Base-by-base conservation (phyloP, 2,797 vertebrate genomes). In the Myotis planiceps region DNA sequence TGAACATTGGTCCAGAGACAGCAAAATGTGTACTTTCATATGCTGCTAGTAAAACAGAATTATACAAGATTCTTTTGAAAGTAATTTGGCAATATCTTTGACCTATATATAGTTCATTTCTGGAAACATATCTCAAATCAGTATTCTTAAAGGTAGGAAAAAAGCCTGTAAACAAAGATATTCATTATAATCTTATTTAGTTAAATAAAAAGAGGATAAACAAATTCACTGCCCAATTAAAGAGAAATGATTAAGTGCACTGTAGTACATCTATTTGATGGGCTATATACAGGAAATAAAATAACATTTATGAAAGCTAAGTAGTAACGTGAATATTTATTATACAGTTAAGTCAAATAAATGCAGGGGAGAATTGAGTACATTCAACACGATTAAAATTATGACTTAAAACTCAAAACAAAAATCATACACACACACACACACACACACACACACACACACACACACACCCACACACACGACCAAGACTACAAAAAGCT, bases 261-360 rank as follows among this genome's bases (percentile, higher is more conserved):
- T 49, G 51, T 7, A 86, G 6, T n/a, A 29, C 13, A 37, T 23
- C 23, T 49, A 87, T 21, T n/a, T 34, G 25, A 58, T n/a, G 39
- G 15, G 45, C 14, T 37, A 34, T 63, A 66, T 2, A 87, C 2
- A 74, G 39, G 25, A 37, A 83, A 5, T 47, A 90, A 72, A 75
- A 68, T 27, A 51, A 29, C 51, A 91, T 16, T 94, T 74, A 53
- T 6, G 23, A 68, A 92, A 47, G 90, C n/a, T 68, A 47, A 69
- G 29, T 71, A 71, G 55, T 58, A 85, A 90, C 25, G 47, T 55
- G 55, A 88, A 47, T 82, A 76, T 71, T 82, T 91, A 82, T 13
- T 75, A 85, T 55, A 86, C 76, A 83, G 25, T 85, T 51, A 95
- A 94, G 25, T 72, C 81, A 80, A 90, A 84, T 25, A 95, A 96